Conservation (phyloP, 2,113 vertebrate species). For the Semnornis frantzii region DNA sequence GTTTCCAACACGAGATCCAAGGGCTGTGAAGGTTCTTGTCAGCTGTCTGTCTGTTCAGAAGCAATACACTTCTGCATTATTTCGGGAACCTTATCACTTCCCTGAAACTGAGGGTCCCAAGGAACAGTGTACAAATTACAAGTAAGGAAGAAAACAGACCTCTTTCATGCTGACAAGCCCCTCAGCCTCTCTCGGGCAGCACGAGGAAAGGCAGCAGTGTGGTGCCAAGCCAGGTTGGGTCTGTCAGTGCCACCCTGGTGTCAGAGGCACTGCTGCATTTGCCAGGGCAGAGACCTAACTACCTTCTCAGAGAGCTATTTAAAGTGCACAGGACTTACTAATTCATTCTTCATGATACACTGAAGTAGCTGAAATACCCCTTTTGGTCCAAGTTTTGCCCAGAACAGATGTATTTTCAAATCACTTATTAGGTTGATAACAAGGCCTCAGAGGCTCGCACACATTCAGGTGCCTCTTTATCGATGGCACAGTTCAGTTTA, state of each 20-base stretch:
- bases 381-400: conserved; percentile 37
- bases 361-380: conserved; percentile 42
- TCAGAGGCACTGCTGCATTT: background rate
- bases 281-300: background rate
- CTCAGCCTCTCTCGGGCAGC: background rate
- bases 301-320: background rate
- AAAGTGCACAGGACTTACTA: background rate
- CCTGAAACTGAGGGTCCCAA: background rate
- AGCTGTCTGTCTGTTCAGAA: background rate
- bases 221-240: background rate
- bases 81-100: background rate
- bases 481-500: conserved; percentile 43
- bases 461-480: conserved; percentile 49
- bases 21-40: background rate
- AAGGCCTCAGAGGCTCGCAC: conserved; percentile 33
- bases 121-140: background rate
- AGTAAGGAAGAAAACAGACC: background rate
- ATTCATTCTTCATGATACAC: conserved; percentile 6
- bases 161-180: background rate
- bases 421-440: conserved; percentile 37
- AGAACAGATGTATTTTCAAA: conserved; percentile 60
- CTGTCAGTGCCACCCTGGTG: background rate
- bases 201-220: background rate
- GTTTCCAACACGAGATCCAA: background rate
- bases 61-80: background rate